Conservation (phyloP, 1,140 invertebrate genomes). For the Drosophila punjabiensis region DNA sequence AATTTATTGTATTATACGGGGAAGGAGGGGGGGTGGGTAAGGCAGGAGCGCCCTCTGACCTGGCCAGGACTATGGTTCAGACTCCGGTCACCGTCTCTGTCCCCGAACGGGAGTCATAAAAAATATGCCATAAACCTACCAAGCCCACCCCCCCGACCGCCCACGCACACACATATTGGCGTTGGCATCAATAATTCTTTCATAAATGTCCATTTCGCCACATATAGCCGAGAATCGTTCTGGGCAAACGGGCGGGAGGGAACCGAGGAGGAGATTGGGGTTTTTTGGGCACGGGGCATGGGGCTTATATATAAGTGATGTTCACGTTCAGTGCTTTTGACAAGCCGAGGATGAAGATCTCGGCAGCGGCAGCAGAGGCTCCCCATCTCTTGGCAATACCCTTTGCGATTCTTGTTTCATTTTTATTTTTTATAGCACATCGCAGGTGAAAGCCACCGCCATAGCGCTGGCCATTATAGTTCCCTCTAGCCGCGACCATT, state of each 20-base stretch:
- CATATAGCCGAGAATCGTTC: constrained; percentile 76
- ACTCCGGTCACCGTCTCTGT: constrained; percentile 43
- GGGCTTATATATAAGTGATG: constrained; percentile 58
- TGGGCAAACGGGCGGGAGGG: constrained; percentile 8
- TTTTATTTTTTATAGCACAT: constrained; percentile 39
- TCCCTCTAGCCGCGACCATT: constrained; percentile 75
- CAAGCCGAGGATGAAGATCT: constrained; percentile 67
- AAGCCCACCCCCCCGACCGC: constrained; percentile 9
- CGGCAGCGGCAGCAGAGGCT: not conserved
- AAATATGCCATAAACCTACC: constrained; percentile 75
- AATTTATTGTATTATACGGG: constrained; percentile 82
- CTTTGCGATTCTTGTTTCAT: constrained; percentile 45
- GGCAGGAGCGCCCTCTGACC: constrained; percentile 45
- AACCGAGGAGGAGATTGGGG: constrained; percentile 6
- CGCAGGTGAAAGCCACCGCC: constrained; percentile 74
- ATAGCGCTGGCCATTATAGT: constrained; percentile 70
- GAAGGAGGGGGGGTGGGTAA: too few species aligned
- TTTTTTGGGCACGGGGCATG: not conserved
- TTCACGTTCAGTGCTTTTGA: constrained; percentile 77
- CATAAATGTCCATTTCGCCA: constrained; percentile 84
- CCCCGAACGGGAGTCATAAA: constrained; percentile 61
- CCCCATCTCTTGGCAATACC: not conserved
- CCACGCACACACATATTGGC: constrained; percentile 51
- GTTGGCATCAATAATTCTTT: constrained; percentile 83
- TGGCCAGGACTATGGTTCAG: constrained; percentile 38